Base-by-base conservation (phyloP, 2,888 invertebrate genomes). In the Rhimphoctona megacephalus region DNA sequence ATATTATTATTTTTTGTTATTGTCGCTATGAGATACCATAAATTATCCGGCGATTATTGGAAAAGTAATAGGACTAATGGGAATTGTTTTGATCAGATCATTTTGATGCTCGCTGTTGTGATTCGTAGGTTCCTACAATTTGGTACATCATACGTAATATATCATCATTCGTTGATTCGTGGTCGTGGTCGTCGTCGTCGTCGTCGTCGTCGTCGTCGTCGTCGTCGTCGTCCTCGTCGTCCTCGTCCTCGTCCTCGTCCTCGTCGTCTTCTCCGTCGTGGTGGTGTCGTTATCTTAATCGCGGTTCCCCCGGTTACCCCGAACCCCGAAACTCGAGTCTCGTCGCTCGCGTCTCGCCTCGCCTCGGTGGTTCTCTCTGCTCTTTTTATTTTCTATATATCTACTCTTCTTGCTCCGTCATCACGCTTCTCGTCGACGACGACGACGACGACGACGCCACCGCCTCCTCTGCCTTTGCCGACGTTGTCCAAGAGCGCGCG, bases 201-300 rank as follows among this genome's bases (percentile, higher is more conserved):
- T 82, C 33, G 49, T 64, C 66, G 33, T 54, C 67, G 33, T 61
- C 36, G 64, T 43, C 69, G 72, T 64, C 46, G 54, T 78, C 72
- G 46, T 25, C 54, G 39, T n/a, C 77, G 22, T 52, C 30, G 54
- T 69, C 81, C 49, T 57, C 36, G 67, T 61, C 84, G 70, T 78
- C 25, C 46, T 66, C 25, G 57, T 70, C 82, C 43, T 61, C 39
- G 78, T 74, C 81, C 69, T 82, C 33, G 57, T 78, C 73, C 39
- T 30, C 61, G 43, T 22, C 73, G 25, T 25, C 36, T 70, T 54
- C 70, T 78, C 73, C 49, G 57, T 78, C 73, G 49, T 39, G 61
- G 43, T 22, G 81, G 25, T 57, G 57, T 57, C 74, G 82, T 85
- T 85, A 85, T 85, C 85, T 82, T 85, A 85, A 85, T 85, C 85